Evolutionary conservation across 2,797 vertebrate species (phyloP).

Genomic region (Moxostoma hubbsi): DNA sequence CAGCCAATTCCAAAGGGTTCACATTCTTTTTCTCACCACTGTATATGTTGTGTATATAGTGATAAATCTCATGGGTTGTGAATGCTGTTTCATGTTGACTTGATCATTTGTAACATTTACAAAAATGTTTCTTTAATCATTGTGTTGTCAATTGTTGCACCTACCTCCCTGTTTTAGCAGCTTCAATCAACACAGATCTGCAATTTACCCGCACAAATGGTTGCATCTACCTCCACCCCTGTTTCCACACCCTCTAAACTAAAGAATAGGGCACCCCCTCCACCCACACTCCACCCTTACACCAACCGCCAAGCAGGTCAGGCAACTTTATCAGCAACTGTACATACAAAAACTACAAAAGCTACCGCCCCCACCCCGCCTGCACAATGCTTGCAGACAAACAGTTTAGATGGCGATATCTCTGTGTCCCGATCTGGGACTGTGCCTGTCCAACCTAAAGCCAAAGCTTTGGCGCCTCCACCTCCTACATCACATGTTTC

Average conservation of each 20-base stretch:
- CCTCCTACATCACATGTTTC: conserved; percentile 59
- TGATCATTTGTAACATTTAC: not conserved
- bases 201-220: conserved; percentile 66
- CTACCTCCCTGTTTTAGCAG: conserved; percentile 38
- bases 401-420: conserved; percentile 28
- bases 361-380: conserved; percentile 50
- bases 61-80: no score
- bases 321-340: conserved; percentile 59
- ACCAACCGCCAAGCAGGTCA: conserved; percentile 61
- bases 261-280: conserved; percentile 69
- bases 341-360: conserved; percentile 56
- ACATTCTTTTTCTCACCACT: no score
- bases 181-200: conserved; percentile 65
- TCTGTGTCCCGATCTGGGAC: conserved; percentile 44
- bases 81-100: not conserved
- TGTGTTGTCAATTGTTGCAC: conserved; percentile 10
- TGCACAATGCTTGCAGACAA: conserved; percentile 67
- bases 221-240: conserved; percentile 65
- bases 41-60: no score
- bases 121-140: not conserved
- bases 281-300: conserved; percentile 62
- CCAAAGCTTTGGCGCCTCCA: conserved; percentile 66
- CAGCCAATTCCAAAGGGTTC: no score
- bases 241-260: conserved; percentile 23
- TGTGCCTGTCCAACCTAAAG: conserved; percentile 67